phyloP scores from a whole-genome alignment of 2,888 invertebrate species.

The Nemurella pictetii region DNA sequence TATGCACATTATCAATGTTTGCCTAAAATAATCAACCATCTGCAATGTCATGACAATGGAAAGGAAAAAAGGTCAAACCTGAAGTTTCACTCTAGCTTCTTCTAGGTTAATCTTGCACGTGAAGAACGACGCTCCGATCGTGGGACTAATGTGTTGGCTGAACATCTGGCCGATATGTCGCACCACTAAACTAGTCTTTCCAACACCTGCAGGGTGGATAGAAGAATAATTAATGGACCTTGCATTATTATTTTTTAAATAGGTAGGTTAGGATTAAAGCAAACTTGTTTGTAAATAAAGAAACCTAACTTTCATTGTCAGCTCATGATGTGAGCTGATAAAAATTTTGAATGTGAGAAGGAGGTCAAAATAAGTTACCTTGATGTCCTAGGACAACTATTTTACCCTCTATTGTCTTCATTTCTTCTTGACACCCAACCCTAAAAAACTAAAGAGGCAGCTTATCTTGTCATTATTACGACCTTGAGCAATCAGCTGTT shows the following conservation, averaged over 20 bases:
- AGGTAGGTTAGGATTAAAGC: background rate
- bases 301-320: background rate
- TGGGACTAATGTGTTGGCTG: constrained; percentile 74
- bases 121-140: constrained; percentile 89
- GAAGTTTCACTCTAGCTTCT: constrained; percentile 71
- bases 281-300: constrained; percentile 6
- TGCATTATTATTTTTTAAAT: constrained; percentile 1
- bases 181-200: constrained; percentile 84
- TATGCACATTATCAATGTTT: background rate
- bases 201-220: constrained; percentile 70
- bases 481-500: background rate
- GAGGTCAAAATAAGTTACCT: constrained; percentile 58
- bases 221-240: constrained; percentile 14
- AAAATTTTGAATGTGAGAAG: background rate
- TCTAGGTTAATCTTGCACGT: constrained; percentile 78
- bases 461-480: background rate
- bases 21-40: too few relatives aligned
- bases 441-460: background rate
- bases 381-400: constrained; percentile 82
- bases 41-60: too few relatives aligned
- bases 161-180: constrained; percentile 80
- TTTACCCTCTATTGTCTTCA: constrained; percentile 81
- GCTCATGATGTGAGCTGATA: background rate
- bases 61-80: constrained; percentile 58
- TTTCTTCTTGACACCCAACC: constrained; percentile 48